Evolutionary conservation across 1,140 invertebrate genomes (phyloP).

Genomic region (Hormaphis cornu): DNA sequence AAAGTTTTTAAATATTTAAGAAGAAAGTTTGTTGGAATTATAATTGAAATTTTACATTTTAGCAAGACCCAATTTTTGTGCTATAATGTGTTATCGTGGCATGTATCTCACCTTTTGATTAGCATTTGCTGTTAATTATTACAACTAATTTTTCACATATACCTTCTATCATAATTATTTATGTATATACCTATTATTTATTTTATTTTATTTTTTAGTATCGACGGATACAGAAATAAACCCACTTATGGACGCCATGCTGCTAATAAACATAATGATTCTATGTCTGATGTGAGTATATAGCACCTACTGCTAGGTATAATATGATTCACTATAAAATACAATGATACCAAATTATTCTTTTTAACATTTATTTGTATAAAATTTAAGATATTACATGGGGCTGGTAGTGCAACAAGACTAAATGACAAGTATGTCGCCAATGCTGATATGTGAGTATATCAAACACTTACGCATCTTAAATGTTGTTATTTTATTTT

Average conservation of each 20-base stretch:
- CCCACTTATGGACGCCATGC: not conserved
- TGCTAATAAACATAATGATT: conserved; percentile 19
- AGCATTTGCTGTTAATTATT: too few species aligned
- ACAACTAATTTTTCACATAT: too few species aligned
- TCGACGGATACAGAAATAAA: conserved; percentile 11
- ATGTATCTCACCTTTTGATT: too few species aligned
- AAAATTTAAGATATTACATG: conserved; percentile 8
- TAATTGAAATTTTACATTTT: too few species aligned
- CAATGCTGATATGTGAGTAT: conserved; percentile 25
- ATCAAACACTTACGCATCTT: not conserved
- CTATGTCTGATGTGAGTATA: conserved; percentile 14
- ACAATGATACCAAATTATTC: too few species aligned
- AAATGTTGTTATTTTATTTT: not conserved
- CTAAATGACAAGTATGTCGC: conserved; percentile 25
- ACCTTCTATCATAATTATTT: too few species aligned
- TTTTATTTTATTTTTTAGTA: not conserved
- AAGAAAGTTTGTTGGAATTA: too few species aligned
- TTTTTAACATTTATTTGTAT: not conserved
- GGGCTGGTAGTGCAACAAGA: conserved; percentile 2
- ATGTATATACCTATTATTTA: not conserved
- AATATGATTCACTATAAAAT: not conserved
- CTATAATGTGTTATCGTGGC: too few species aligned
- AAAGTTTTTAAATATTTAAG: too few species aligned
- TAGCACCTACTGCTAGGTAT: not conserved
- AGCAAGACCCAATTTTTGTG: too few species aligned